Evolutionary conservation across 2,797 vertebrate genomes (phyloP), one percentile per base, ranked within the genome.

Genomic region (Chaetophractus vellerosus): DNA sequence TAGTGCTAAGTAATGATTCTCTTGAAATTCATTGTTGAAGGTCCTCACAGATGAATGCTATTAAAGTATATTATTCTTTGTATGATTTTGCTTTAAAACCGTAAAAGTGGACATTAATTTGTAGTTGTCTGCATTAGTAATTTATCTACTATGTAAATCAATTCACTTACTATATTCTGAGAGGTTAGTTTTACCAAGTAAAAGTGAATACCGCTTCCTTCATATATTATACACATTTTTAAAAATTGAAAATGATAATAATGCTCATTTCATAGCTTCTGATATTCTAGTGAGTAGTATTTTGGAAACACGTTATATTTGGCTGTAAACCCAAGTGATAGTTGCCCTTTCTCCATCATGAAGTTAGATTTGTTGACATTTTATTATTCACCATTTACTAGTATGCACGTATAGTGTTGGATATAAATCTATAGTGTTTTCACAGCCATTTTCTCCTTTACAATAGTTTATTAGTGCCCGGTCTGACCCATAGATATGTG

Each of bases 1-100:
- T 93, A 96, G 94, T 90, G 26, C 76, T 96, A 96, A 96, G 86
- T 97, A 96, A 94, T 96, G 96, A 92, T 85, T 97, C 96, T 97
- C 94, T 90, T 75, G 84, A 91, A 97, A 96, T 97, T 80, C 50
- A 68, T 96, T 97, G 91, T 94, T 89, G 83, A 97, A 98, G 82
- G 80, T 96, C 89, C 33, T 66, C 63, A 93, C 63, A 96, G 95
- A 96, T 78, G 90, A 96, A 23, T 89, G 66, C 88, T 95, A 94
- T 85, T 98, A 97, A 97, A 98, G 84, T 78, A 57, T 55, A 91
- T 96, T 97, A 97, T 97, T 97, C 80, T 92, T 95, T 81, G 85
- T 97, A 87, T 89, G 90, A 97, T 91, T 91, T 96, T 71, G 8
- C 82, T 97, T 98, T 97, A 95, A 97, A 96, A 80, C 68, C 82